Evolutionary conservation across 2,888 invertebrate genomes (phyloP), one percentile per base, ranked within the genome.

Genomic region (Junonia oenone): DNA sequence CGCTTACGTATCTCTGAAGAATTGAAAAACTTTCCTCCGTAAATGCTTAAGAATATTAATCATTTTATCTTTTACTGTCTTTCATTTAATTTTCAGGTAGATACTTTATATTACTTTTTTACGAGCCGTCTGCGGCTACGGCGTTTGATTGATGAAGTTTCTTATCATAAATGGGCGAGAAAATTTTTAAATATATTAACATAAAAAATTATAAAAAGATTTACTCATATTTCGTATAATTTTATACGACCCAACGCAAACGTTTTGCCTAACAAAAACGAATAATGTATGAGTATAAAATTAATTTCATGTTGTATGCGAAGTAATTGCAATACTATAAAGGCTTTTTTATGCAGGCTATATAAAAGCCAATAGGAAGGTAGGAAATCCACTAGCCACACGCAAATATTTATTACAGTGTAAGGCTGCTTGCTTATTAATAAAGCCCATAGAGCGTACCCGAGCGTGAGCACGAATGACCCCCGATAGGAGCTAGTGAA

Each of bases 401-500:
- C 49, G 59, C 61, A 67, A 68, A 70, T 69, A 68, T 68, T 71
- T 71, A 71, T 69, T 68, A 65, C 63, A 61, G 60, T 61, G 63
- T 64, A 62, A 65, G 65, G 68, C 68, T n/a, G 11, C 31, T 33
- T 33, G 31, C 71, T 82, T 83, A 81, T 80, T 80, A 81, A 80
- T 79, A 76, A 75, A 71, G 70, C 68, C 66, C 65, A 75, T 78
- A 74, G 75, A 77, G 76, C 11, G 67, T 71, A 68, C 63, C 67
- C 27, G 66, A 64, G 67, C 60, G 59, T 65, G 67, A 69, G 68
- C 75, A 75, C 68, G 75, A 81, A 78, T 76, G 80, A 78, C 75
- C 77, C 72, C 62, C 78, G 78, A 79, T 80, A 81, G 73, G 72
- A 70, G 72, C 73, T 70, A 74, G 71, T 69, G 73, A 70, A 70